Percentiles rank a stretch among this genome's conserved stretches.
These are phyloP conservation scores for Sebastes jordani DNA, from an alignment of 2,797 vertebrate genomes.

Conservation along the genomic window DNA sequence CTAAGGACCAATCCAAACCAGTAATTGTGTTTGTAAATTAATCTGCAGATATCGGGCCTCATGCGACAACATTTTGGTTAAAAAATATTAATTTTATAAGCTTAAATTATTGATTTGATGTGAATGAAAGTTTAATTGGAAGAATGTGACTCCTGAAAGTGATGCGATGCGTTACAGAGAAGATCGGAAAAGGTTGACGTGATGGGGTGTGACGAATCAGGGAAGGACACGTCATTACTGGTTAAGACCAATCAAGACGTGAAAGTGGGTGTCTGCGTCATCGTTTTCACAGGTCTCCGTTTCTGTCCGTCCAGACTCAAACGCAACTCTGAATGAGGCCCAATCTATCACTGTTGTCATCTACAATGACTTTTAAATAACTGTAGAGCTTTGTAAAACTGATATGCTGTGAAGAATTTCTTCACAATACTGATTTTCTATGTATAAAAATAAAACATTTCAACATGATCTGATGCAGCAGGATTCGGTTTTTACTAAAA, in stretches of 20 bases:
- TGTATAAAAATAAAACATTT: constrained; percentile 6
- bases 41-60: neutral
- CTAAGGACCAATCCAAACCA: neutral
- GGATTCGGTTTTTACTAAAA: neutral
- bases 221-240: no score
- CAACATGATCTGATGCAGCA: neutral
- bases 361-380: neutral
- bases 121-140: no score
- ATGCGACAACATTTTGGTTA: neutral
- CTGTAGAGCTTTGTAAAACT: neutral
- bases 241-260: no score
- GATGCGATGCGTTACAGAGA: no score
- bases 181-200: no score
- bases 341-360: neutral
- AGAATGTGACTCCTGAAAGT: no score
- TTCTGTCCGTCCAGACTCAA: no score
- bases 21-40: neutral
- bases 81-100: no score
- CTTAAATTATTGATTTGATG: no score
- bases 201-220: no score
- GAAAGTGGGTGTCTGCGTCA: no score
- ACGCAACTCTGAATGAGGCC: neutral
- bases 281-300: no score
- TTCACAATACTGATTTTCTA: neutral
- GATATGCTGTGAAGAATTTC: neutral